Evolutionary conservation across 35 echinoderm and acorn worm species (phyloP).

Genomic region (Strongylocentrotus purpuratus): DNA sequence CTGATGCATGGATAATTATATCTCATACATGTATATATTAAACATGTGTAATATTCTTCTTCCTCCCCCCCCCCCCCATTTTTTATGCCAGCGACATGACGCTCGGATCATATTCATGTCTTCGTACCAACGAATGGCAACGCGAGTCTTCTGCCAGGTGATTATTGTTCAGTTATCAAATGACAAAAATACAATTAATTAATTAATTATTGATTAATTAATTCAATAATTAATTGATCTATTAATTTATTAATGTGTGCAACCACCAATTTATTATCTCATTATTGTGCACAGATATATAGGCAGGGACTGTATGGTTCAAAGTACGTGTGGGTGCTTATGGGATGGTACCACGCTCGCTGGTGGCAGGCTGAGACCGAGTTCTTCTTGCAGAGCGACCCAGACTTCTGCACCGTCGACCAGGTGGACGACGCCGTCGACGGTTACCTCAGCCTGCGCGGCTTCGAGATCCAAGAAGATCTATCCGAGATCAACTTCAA

Average conservation of each 20-base stretch:
- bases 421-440: constrained; percentile 49
- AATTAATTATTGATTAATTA: background rate
- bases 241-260: background rate
- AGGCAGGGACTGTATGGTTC: constrained; percentile 48
- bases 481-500: constrained; percentile 63
- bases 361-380: constrained; percentile 61
- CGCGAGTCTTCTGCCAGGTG: constrained; percentile 76
- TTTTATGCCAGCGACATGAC: constrained; percentile 64
- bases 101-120: constrained; percentile 63
- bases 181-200: background rate
- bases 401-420: constrained; percentile 56
- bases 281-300: constrained; percentile 57
- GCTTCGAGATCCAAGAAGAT: constrained; percentile 64
- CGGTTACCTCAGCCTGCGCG: constrained; percentile 68
- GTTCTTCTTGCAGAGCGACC: background rate
- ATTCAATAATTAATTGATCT: too few relatives aligned
- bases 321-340: constrained; percentile 76
- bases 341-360: constrained; percentile 58
- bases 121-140: constrained; percentile 69
- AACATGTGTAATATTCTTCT: too few relatives aligned
- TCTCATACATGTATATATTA: too few relatives aligned
- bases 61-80: background rate
- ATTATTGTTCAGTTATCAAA: background rate
- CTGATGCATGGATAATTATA: too few relatives aligned
- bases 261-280: background rate